phyloP scores from a whole-genome alignment of 1,140 invertebrate genomes.

The Drosophila carrolli region DNA sequence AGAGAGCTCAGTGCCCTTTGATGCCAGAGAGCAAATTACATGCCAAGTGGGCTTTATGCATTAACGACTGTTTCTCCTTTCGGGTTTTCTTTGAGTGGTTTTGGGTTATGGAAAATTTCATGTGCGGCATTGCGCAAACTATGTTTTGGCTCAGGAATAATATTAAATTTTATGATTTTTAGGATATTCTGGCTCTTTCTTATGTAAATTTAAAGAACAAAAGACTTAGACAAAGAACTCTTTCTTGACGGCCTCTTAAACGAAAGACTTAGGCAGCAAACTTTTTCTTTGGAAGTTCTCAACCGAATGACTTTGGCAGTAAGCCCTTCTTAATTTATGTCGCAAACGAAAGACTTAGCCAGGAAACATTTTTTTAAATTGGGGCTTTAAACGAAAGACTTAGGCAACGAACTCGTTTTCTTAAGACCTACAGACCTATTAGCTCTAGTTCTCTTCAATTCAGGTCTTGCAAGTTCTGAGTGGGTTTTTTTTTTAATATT shows the following conservation, averaged over 20 bases:
- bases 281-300: constrained; percentile 5
- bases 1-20: constrained; percentile 57
- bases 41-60: constrained; percentile 48
- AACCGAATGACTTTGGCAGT: constrained; percentile 48
- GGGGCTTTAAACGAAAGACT: constrained; percentile 40
- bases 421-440: not conserved
- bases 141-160: constrained; percentile 9
- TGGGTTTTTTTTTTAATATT: constrained; percentile 9
- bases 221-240: constrained; percentile 53
- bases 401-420: constrained; percentile 44
- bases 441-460: constrained; percentile 27
- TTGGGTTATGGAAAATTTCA: constrained; percentile 39
- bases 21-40: constrained; percentile 46
- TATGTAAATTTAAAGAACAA: constrained; percentile 6
- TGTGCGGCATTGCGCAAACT: constrained; percentile 30
- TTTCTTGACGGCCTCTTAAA: not conserved
- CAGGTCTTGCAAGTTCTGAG: constrained; percentile 24
- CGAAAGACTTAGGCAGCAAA: constrained; percentile 60
- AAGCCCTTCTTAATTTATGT: constrained; percentile 18
- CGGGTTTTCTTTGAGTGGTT: not conserved
- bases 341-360: not conserved
- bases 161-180: not conserved
- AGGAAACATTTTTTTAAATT: too few relatives aligned
- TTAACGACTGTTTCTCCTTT: constrained; percentile 48
- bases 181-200: not conserved